These are phyloP conservation scores for Nesometra sesokonis DNA, from an alignment of 35 echinoderm and acorn worm genomes.

Conservation along the genomic window DNA sequence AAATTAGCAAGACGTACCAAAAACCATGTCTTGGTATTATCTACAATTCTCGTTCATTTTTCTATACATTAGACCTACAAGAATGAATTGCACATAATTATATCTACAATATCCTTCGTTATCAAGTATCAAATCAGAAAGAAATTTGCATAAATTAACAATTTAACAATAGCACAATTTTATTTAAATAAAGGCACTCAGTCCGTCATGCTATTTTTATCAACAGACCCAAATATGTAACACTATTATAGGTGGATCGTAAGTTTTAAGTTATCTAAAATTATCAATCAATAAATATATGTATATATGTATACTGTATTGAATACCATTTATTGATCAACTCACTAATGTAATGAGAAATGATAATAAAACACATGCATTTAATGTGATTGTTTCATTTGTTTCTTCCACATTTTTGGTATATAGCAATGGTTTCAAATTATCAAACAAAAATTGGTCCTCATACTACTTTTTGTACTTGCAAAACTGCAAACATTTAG, in stretches of 20 bases:
- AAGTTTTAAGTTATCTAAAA: not conserved
- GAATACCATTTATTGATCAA: no score
- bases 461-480: no score
- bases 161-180: not conserved
- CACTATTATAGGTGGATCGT: no score
- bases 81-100: not conserved
- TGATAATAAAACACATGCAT: no score
- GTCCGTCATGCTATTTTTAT: not conserved
- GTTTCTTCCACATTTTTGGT: not conserved
- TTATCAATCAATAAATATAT: not conserved
- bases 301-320: no score
- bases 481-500: no score
- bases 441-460: no score
- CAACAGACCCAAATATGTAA: not conserved
- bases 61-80: not conserved
- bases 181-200: not conserved
- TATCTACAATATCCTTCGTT: not conserved
- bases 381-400: no score
- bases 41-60: not conserved
- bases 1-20: not conserved
- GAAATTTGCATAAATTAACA: not conserved
- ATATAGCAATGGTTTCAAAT: no score
- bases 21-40: not conserved
- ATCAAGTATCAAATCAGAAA: not conserved
- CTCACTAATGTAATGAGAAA: no score